Evolutionary conservation across 2,888 invertebrate species (phyloP), one percentile per base, ranked within the genome.

Genomic region (Seladonia tumulorum): DNA sequence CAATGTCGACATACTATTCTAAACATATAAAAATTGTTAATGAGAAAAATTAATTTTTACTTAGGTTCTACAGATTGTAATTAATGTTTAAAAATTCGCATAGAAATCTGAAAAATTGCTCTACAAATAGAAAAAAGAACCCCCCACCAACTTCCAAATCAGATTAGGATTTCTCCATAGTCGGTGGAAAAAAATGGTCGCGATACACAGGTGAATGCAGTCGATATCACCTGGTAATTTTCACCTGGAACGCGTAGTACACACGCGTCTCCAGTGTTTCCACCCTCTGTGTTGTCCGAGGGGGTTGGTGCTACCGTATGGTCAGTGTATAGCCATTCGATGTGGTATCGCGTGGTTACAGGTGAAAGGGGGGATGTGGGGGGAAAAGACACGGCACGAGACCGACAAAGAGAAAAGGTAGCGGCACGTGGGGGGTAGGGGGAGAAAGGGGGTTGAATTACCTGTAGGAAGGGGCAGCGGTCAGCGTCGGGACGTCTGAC

Each of bases 401-500:
- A 63, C 25, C 25, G 29, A 63, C 5, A 63, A 29, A 63, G 35
- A 49, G 82, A 60, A 60, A 29, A 42, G 71, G 16, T 66, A 25
- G 70, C 0, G 66, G 39, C 16, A 35, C 18, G 39, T 73, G 35
- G 70, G 66, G 53, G n/a, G 10, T 12, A n/a, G 12, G 4, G 4
- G 57, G 5, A n/a, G 57, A 57, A 25, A 60, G 82, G 68, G 78
- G 85, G 80, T 29, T 73, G 78, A 53, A 78, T 49, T 70, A 68
- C 18, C 49, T 79, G 76, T 10, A 49, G 63, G 89, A 75, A 77
- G 83, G 75, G 84, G 83, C 75, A 88, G 89, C 90, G 93, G 93
- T 93, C 93, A 93, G 93, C 93, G 91, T 93, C 90, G 93, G 91
- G 92, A 93, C 91, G 90, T 88, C 88, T 86, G 87, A 78, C 89